Percentiles rank a stretch among this genome's conserved stretches.
phyloP scores from a whole-genome alignment of 2,888 invertebrate genomes.

The Andrena haemorrhoa region DNA sequence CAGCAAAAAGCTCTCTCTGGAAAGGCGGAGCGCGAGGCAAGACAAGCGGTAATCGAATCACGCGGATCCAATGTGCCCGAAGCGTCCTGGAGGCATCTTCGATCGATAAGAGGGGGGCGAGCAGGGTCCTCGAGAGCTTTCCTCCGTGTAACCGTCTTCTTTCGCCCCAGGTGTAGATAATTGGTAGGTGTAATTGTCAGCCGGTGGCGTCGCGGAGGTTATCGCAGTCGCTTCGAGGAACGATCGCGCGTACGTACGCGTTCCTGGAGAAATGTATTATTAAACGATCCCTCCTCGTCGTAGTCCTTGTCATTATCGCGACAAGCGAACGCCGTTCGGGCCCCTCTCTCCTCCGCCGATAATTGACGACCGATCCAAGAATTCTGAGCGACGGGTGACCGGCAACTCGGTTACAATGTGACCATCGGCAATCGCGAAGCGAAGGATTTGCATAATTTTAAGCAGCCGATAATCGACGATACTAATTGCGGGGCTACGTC shows the following conservation, averaged over 20 bases:
- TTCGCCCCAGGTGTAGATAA: slow-evolving; percentile 20
- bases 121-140: not conserved
- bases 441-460: slow-evolving; percentile 45
- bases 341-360: not conserved
- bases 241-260: not conserved
- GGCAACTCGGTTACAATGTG: not conserved
- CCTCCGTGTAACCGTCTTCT: not conserved
- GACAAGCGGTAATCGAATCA: slow-evolving; percentile 42
- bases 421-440: not conserved
- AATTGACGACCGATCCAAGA: slow-evolving; percentile 19
- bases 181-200: slow-evolving; percentile 35
- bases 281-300: slow-evolving; percentile 18
- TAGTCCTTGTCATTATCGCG: slow-evolving; percentile 39
- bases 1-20: slow-evolving; percentile 20
- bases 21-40: slow-evolving; percentile 21
- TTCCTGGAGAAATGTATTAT: slow-evolving; percentile 31
- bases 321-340: not conserved
- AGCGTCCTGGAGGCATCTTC: slow-evolving; percentile 20
- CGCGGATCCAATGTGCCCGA: slow-evolving; percentile 6
- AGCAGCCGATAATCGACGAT: slow-evolving; percentile 23
- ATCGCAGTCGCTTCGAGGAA: slow-evolving; percentile 30
- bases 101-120: slow-evolving; percentile 10
- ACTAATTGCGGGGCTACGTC: slow-evolving; percentile 23
- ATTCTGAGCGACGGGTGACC: not conserved
- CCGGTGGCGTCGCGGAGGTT: slow-evolving; percentile 19